Base-by-base conservation (phyloP, 2,888 invertebrate species). In the Polia nebulosa region DNA sequence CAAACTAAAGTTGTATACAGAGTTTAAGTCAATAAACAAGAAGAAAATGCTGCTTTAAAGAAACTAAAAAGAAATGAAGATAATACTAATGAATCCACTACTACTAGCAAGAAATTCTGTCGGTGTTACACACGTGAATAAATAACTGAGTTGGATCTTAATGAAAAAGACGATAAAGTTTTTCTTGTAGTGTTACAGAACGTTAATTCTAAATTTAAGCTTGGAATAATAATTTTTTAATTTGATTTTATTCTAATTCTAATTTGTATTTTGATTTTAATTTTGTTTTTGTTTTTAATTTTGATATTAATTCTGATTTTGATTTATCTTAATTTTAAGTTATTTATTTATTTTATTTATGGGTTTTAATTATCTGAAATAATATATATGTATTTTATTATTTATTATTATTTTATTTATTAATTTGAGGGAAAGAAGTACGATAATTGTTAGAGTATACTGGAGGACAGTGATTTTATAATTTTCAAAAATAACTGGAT, bases 401-500 rank as follows among this genome's bases (percentile, higher is more conserved):
- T n/a, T n/a, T n/a, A n/a, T n/a, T n/a, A n/a, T n/a, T n/a, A n/a
- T n/a, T n/a, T n/a, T n/a, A n/a, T n/a, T n/a, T n/a, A 32, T 62
- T 49, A 20, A 65, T 51, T 9, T 27, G 17, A 41, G 25, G 65
- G 3, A 41, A 20, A 3, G 8, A 65, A 34, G 25, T 32, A 34
- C 8, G 49, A 17, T 22, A 25, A 51, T 32, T 32, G 20, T 1
- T 25, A 8, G 5, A 20, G 22, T 32, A 15, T 32, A 17, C 60
- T 51, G n/a, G 39, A 25, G n/a, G 9, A 17, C 1, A 15, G 27
- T 27, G 1, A n/a, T n/a, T 47, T 25, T 9, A 4, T 25, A 13
- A 25, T 27, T 11, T 34, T 9, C 15, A 8, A 20, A 32, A 25
- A 32, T n/a, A 44, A 13, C 1, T 25, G 4, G 9, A 1, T n/a